Conservation (phyloP, 2,797 vertebrate species). For the Leptoclinus maculatus region DNA sequence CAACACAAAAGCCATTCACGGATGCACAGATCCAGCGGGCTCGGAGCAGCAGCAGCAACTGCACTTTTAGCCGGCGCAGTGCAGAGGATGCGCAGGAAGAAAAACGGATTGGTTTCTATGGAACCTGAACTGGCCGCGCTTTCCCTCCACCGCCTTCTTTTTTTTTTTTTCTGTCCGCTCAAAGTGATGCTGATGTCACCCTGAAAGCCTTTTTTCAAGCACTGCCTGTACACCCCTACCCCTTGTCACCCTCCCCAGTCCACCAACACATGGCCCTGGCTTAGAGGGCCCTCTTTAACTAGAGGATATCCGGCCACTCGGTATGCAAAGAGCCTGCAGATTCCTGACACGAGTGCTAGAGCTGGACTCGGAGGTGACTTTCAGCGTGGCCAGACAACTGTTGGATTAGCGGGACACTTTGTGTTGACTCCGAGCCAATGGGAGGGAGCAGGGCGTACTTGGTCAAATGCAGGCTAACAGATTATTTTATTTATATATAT, state of each 20-base stretch:
- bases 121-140: constrained; percentile 24
- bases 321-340: constrained; percentile 79
- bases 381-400: constrained; percentile 78
- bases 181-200: constrained; percentile 73
- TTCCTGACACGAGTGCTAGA: constrained; percentile 74
- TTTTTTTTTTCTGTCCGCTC: not conserved
- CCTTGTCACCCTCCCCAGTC: constrained; percentile 55
- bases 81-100: constrained; percentile 25
- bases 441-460: constrained; percentile 46
- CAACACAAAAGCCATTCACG: constrained; percentile 79
- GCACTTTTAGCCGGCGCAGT: constrained; percentile 54
- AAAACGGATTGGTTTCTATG: constrained; percentile 49
- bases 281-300: constrained; percentile 79
- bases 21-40: constrained; percentile 57
- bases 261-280: constrained; percentile 78
- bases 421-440: constrained; percentile 69
- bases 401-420: constrained; percentile 77
- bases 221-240: constrained; percentile 51
- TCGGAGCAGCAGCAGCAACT: constrained; percentile 52
- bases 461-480: constrained; percentile 49
- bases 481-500: constrained; percentile 40
- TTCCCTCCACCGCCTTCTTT: not conserved
- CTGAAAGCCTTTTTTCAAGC: constrained; percentile 64
- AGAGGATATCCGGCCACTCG: constrained; percentile 81
- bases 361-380: constrained; percentile 80